Conservation (phyloP, 2,113 vertebrate genomes). For the Bambusicola thoracicus region DNA sequence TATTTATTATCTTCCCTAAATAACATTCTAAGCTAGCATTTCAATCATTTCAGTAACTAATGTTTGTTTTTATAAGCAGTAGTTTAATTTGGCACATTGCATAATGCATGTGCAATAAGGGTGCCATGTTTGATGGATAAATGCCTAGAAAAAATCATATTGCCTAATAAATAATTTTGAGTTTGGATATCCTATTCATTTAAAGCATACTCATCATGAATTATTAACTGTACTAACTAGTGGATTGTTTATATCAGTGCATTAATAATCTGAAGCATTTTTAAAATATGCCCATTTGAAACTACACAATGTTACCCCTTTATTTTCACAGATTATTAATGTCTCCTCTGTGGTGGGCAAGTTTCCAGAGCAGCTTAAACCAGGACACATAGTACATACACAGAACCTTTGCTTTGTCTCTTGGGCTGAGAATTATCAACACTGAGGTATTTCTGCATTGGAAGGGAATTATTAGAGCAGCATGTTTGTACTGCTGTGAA, state of each 20-base stretch:
- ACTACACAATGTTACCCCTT: neutral
- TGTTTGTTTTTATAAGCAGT: conserved; percentile 83
- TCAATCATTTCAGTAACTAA: conserved; percentile 76
- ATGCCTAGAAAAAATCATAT: conserved; percentile 77
- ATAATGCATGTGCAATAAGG: conserved; percentile 81
- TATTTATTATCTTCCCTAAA: conserved; percentile 71
- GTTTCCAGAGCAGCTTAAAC: neutral
- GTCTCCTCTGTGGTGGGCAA: neutral
- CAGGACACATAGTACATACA: neutral
- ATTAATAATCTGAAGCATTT: conserved; percentile 76
- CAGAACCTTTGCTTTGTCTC: neutral
- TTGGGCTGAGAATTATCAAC: neutral
- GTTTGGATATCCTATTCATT: conserved; percentile 76
- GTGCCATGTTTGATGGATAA: conserved; percentile 80
- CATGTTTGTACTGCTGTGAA: neutral
- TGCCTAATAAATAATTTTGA: conserved; percentile 83
- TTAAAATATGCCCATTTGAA: conserved; percentile 55
- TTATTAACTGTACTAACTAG: conserved; percentile 81
- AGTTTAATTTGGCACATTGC: conserved; percentile 82
- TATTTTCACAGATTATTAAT: conserved; percentile 27
- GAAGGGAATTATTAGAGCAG: neutral
- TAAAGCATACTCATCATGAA: conserved; percentile 79
- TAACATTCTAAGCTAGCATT: conserved; percentile 66
- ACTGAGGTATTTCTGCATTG: neutral
- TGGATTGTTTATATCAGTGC: conserved; percentile 71